phyloP scores from a whole-genome alignment of 2,888 invertebrate species.

The Ichneumon xanthorius region DNA sequence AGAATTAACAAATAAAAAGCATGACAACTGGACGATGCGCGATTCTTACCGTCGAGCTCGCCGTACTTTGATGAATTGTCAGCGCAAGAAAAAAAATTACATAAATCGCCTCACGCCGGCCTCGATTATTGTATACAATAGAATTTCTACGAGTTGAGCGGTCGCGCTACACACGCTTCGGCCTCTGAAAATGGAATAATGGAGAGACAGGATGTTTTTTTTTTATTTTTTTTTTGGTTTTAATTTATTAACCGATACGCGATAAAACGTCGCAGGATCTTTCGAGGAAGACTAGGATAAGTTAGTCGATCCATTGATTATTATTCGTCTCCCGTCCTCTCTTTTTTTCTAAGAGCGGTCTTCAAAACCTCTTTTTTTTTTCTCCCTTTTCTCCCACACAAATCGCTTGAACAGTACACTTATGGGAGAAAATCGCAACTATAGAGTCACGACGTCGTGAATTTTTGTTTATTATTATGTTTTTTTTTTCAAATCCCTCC shows the following conservation, averaged over 20 bases:
- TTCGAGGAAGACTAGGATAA: constrained; percentile 39
- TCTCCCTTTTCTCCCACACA: too few species aligned
- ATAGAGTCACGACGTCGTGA: background rate
- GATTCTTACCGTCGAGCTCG: constrained; percentile 49
- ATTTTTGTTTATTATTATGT: background rate
- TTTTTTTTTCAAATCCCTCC: background rate
- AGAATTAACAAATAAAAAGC: constrained; percentile 23
- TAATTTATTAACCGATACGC: constrained; percentile 23
- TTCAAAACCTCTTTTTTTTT: background rate
- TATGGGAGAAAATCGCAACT: background rate
- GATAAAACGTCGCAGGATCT: constrained; percentile 32
- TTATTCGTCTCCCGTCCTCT: background rate
- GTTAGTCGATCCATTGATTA: constrained; percentile 27
- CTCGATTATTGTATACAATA: constrained; percentile 19
- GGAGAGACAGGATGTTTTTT: constrained; percentile 8
- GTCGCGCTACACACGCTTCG: constrained; percentile 38
- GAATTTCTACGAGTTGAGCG: constrained; percentile 42
- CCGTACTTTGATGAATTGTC: constrained; percentile 27
- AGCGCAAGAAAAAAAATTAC: background rate
- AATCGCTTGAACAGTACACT: background rate
- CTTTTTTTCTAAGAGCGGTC: background rate
- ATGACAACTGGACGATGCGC: constrained; percentile 13
- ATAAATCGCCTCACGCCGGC: background rate
- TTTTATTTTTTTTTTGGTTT: background rate
- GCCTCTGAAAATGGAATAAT: constrained; percentile 34